Evolutionary conservation across 2,113 vertebrate genomes (phyloP).

Genomic region (Chauna torquata): DNA sequence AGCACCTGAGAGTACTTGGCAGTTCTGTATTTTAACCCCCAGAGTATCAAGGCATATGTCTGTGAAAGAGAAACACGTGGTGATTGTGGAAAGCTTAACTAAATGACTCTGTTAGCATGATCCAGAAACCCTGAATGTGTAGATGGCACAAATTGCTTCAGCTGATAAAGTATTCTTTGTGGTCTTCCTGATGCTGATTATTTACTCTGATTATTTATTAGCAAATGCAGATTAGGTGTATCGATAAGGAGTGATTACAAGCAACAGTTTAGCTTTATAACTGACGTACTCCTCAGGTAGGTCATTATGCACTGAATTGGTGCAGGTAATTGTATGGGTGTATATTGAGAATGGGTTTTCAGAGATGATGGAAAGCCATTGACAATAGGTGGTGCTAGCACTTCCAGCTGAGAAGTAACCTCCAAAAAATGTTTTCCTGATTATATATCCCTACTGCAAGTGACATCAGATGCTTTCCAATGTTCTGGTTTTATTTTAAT

Average conservation of each 20-base stretch:
- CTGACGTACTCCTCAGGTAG: neutral
- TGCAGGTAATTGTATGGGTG: neutral
- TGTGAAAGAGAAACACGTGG: neutral
- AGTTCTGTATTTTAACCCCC: neutral
- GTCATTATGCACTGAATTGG: neutral
- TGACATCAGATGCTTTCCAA: neutral
- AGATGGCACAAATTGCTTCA: neutral
- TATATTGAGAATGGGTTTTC: neutral
- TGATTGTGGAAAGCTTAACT: neutral
- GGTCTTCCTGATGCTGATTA: neutral
- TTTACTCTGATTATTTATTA: neutral
- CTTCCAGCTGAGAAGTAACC: neutral
- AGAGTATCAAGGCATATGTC: neutral
- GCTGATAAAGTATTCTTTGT: neutral
- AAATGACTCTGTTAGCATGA: neutral
- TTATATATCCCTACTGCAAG: neutral
- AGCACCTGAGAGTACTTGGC: neutral
- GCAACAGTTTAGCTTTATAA: neutral
- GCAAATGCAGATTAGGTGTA: rapidly evolving
- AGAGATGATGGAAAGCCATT: neutral
- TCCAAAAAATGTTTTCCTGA: neutral
- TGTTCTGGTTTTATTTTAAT: rapidly evolving
- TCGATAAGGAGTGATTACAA: neutral
- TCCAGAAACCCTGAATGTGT: neutral
- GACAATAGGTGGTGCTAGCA: neutral